These are phyloP conservation scores for Lepidotrigona ventralis DNA, from an alignment of 1,140 invertebrate species.

Conservation along the genomic window DNA sequence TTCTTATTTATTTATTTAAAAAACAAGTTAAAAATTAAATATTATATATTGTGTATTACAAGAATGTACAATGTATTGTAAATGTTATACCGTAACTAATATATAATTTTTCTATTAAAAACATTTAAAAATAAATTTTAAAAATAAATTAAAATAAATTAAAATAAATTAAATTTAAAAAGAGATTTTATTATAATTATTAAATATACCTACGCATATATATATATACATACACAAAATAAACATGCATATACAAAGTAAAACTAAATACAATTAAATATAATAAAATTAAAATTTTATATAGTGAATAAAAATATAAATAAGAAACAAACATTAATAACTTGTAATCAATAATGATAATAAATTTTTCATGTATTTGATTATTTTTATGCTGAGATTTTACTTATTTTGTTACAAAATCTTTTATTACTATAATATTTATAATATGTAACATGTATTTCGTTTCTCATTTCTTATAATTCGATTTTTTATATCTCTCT, in stretches of 20 bases:
- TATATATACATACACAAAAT: no score
- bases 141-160: background rate
- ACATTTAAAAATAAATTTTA: background rate
- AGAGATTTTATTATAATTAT: no score
- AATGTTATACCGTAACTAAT: background rate
- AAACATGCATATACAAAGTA: background rate
- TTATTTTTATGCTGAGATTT: background rate
- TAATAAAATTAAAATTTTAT: no score
- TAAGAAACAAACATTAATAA: background rate
- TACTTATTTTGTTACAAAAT: background rate
- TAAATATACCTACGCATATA: no score
- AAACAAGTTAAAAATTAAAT: background rate
- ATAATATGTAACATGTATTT: background rate
- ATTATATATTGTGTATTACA: background rate
- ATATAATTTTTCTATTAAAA: background rate
- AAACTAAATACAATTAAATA: background rate
- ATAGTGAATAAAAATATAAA: background rate
- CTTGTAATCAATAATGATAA: background rate
- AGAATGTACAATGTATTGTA: background rate
- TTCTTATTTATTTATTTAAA: background rate
- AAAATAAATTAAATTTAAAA: background rate
- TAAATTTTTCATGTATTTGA: slow-evolving; percentile 8
- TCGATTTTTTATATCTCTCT: background rate
- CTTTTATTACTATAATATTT: background rate
- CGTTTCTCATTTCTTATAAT: background rate